These are phyloP conservation scores for Ommatoiulus sabulosus DNA, from an alignment of 2,888 invertebrate species.

Conservation along the genomic window DNA sequence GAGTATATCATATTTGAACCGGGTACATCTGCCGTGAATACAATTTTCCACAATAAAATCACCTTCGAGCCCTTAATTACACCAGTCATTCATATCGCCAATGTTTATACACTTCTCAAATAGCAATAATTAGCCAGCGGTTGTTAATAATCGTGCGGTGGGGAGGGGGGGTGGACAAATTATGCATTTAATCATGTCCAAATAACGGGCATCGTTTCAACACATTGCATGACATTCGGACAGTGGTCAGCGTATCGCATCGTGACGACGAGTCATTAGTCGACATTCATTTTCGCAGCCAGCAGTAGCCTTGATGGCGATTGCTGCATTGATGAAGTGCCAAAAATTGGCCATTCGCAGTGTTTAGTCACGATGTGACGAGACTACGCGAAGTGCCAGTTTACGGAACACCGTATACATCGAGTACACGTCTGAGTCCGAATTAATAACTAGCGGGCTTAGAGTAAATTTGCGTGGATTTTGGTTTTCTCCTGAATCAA, in stretches of 20 bases:
- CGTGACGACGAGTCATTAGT: neutral
- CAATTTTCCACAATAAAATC: constrained; percentile 17
- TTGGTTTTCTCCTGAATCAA: neutral
- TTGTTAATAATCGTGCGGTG: neutral
- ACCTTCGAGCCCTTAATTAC: neutral
- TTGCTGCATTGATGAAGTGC: neutral
- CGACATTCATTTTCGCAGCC: neutral
- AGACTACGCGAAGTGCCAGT: neutral
- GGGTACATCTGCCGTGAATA: neutral
- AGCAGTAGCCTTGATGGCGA: neutral
- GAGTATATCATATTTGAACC: neutral
- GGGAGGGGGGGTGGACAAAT: neutral
- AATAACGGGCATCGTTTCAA: neutral
- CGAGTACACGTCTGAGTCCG: neutral
- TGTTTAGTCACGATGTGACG: neutral
- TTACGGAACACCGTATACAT: neutral
- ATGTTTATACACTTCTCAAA: neutral
- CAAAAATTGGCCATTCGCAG: neutral
- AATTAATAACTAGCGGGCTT: neutral
- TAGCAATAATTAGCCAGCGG: neutral
- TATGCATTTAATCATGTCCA: neutral
- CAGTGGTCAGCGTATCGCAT: neutral
- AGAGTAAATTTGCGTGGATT: neutral
- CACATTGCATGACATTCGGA: neutral
- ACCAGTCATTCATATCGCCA: neutral